A percentile compares a stretch with the other conserved stretches of the same genome.
phyloP scores from a whole-genome alignment of 2,888 invertebrate genomes.

The Hemistola chrysoprasaria region DNA sequence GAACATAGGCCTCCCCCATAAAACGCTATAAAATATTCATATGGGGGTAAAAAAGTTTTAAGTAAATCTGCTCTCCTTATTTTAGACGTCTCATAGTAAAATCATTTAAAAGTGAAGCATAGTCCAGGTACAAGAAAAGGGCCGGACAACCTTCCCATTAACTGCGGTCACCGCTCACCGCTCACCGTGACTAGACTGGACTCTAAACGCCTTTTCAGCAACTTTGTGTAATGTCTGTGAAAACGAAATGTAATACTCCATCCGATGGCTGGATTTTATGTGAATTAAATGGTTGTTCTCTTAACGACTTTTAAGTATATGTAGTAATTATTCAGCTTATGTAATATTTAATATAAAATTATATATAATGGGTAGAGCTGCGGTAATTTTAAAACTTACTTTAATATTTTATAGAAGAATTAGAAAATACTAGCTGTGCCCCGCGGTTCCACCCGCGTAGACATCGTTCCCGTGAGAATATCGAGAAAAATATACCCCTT shows the following conservation, averaged over 20 bases:
- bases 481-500: no score
- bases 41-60: no score
- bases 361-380: no score
- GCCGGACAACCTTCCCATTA: slow-evolving; percentile 53
- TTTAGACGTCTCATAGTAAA: not conserved
- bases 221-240: slow-evolving; percentile 30
- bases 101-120: slow-evolving; percentile 6
- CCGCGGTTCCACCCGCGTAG: no score
- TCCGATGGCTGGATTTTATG: slow-evolving; percentile 28
- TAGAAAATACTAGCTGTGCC: no score
- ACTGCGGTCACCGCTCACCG: slow-evolving; percentile 35
- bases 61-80: no score
- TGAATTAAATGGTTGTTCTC: slow-evolving; percentile 36
- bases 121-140: slow-evolving; percentile 61
- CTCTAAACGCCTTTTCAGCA: slow-evolving; percentile 46
- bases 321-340: not conserved
- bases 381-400: no score
- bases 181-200: slow-evolving; percentile 49
- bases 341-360: no score
- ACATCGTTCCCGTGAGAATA: no score
- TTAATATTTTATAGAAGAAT: no score
- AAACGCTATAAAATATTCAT: no score
- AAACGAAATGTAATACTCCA: slow-evolving; percentile 13
- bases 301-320: slow-evolving; percentile 17
- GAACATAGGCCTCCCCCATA: no score